These are phyloP conservation scores for Deilephila porcellus DNA, from an alignment of 2,888 invertebrate genomes.

Conservation along the genomic window DNA sequence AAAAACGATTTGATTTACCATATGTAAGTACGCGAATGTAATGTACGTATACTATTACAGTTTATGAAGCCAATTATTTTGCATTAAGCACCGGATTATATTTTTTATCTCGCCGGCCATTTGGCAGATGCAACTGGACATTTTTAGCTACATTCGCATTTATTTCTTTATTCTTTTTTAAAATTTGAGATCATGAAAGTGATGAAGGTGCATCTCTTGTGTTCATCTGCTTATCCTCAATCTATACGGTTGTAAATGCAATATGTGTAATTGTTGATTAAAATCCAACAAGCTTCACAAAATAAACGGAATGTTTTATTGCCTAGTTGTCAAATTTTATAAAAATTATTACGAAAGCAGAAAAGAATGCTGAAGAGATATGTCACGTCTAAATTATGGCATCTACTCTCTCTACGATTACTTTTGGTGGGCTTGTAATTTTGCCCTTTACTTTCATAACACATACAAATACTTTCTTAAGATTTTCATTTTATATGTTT, in stretches of 20 bases:
- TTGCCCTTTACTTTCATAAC: too few relatives aligned
- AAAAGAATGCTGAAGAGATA: not conserved
- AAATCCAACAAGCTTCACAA: constrained; percentile 17
- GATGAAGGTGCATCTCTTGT: constrained; percentile 28
- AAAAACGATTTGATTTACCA: constrained; percentile 18
- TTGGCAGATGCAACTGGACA: constrained; percentile 29
- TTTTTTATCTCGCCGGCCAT: constrained; percentile 26
- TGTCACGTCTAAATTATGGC: not conserved
- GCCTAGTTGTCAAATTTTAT: constrained; percentile 19
- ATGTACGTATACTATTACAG: constrained; percentile 23
- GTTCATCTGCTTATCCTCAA: constrained; percentile 18
- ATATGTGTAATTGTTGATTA: constrained; percentile 26
- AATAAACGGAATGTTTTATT: constrained; percentile 22
- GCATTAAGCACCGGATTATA: constrained; percentile 26
- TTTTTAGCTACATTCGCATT: constrained; percentile 17
- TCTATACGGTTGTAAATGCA: constrained; percentile 24
- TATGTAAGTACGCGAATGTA: constrained; percentile 11
- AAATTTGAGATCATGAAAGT: constrained; percentile 30
- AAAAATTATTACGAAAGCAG: constrained; percentile 7
- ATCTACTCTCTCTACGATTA: not conserved
- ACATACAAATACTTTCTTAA: too few relatives aligned
- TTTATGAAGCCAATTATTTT: constrained; percentile 27
- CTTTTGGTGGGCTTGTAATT: too few relatives aligned
- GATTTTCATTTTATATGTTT: too few relatives aligned
- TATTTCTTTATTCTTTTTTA: constrained; percentile 4